phyloP scores from a whole-genome alignment of 2,797 vertebrate genomes.

The Cygnus olor region DNA sequence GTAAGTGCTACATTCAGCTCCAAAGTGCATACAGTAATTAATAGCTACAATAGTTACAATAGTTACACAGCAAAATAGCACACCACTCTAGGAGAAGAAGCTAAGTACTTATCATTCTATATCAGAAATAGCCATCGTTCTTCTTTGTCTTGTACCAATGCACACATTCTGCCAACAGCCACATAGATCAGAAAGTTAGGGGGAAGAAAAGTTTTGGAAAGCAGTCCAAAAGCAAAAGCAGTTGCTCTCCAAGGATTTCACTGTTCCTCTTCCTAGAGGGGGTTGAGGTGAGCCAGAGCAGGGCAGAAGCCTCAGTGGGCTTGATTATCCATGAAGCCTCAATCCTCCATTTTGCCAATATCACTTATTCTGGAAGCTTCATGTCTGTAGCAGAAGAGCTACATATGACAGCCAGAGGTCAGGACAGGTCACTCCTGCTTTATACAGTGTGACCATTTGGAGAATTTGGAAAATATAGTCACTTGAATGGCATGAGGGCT shows the following conservation, averaged over 20 bases:
- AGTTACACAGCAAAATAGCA: background rate
- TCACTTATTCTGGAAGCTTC: background rate
- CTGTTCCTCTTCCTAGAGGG: background rate
- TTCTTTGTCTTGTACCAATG: background rate
- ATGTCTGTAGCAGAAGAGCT: background rate
- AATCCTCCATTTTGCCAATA: background rate
- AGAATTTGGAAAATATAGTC: background rate
- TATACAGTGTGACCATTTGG: background rate
- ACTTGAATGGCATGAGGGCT: background rate
- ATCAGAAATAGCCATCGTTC: background rate
- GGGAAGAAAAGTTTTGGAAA: background rate
- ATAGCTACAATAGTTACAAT: too few species aligned
- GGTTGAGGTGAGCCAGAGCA: background rate
- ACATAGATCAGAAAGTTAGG: background rate
- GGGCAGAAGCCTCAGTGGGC: background rate
- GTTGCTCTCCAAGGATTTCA: background rate
- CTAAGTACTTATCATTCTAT: background rate
- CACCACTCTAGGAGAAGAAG: background rate
- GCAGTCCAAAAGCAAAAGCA: background rate
- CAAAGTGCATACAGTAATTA: background rate
- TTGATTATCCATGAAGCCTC: background rate
- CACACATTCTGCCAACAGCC: background rate
- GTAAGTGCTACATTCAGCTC: background rate
- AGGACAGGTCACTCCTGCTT: background rate
- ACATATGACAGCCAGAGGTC: background rate